Evolutionary conservation across 2,113 vertebrate species (phyloP), one percentile per base, ranked within the genome.

Genomic region (Antigone vipio): DNA sequence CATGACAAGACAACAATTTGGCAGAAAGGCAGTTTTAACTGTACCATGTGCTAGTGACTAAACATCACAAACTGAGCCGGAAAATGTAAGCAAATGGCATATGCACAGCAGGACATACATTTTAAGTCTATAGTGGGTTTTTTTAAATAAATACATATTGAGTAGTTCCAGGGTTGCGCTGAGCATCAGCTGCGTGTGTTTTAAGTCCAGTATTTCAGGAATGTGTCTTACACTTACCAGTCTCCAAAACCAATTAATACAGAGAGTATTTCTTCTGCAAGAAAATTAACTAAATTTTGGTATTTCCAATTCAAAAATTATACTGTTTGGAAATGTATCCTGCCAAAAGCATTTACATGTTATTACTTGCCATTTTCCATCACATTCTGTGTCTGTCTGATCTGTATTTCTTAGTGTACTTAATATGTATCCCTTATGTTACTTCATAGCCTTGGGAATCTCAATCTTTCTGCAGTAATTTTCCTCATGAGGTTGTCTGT

Each of bases 361-460:
- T 95, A 74, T 63, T 78, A 73, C 50, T 90, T 95, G 74, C 55
- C 55, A 32, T 63, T 53, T 22, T 67, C 27, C 71, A 58, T 85
- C 42, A 23, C 60, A 4, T 86, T 91, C 75, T 96, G 58, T 96
- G 85, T 91, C 12, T 76, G 30, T 72, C 44, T 44, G 72, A 94
- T 84, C 67, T 62, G 34, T 84, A 38, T 89, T 90, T 86, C 45
- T 83, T 80, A 71, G 53, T 92, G n/a, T 91, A 89, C 94, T 97
- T 72, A 97, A 90, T 77, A 59, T 76, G 50, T 93, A 29, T 93
- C 94, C 91, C 92, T 97, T 97, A 91, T 97, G 88, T 77, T 95
- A 72, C 92, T 93, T 96, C 95, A 30, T 98, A 99, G 99, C 99
- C 99, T 68, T 99, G 99, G 99, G 99, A 99, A 97, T 99, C 99